Evolutionary conservation across 1,140 invertebrate species (phyloP).

Genomic region (Caerostris darwini): DNA sequence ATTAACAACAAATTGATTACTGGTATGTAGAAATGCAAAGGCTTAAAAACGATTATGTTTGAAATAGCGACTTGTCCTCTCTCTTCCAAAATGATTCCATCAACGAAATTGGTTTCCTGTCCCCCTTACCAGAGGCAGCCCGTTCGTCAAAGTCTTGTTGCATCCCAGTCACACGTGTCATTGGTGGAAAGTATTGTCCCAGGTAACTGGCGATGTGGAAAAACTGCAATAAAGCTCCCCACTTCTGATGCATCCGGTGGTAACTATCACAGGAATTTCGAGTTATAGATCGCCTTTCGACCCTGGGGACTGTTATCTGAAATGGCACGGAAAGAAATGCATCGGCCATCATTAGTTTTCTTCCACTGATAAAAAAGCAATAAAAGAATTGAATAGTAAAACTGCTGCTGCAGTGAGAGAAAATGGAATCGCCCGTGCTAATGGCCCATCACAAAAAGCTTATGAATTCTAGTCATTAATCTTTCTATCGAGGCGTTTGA

Average conservation of each 20-base stretch:
- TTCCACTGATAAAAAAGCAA: not conserved
- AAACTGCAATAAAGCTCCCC: slow-evolving; percentile 30
- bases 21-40: not conserved
- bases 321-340: slow-evolving; percentile 51
- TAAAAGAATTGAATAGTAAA: slow-evolving; percentile 56
- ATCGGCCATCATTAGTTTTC: slow-evolving; percentile 59
- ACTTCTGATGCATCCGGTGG: not conserved
- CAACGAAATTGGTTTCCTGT: slow-evolving; percentile 30
- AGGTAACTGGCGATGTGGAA: slow-evolving; percentile 32
- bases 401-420: slow-evolving; percentile 22
- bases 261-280: slow-evolving; percentile 25
- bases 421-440: slow-evolving; percentile 57
- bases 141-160: slow-evolving; percentile 6
- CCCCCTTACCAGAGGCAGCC: not conserved
- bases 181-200: slow-evolving; percentile 12
- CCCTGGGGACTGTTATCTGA: slow-evolving; percentile 40
- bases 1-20: not conserved
- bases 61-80: not conserved
- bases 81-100: slow-evolving; percentile 32
- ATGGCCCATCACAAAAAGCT: slow-evolving; percentile 72
- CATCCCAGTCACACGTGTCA: slow-evolving; percentile 40
- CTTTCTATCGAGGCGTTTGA: slow-evolving; percentile 26
- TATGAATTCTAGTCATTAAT: slow-evolving; percentile 69
- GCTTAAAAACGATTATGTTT: not conserved
- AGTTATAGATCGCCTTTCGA: slow-evolving; percentile 64